Evolutionary conservation across 2,797 vertebrate species (phyloP), one percentile per base, ranked within the genome.

Genomic region (Gallinago nigripennis): DNA sequence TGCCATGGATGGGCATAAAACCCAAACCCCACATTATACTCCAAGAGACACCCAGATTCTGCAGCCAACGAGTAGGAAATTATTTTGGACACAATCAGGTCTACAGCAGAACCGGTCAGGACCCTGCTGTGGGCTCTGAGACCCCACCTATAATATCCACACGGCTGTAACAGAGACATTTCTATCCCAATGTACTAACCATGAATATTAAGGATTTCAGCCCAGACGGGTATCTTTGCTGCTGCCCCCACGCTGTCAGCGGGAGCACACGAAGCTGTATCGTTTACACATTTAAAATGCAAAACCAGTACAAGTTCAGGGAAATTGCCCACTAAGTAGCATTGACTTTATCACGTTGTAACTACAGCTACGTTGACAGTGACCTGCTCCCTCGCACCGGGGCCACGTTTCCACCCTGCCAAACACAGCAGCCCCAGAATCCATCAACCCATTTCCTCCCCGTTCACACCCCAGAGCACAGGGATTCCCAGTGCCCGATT

Each of bases 391-490:
- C 63, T 33, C 51, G 30, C 25, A 88, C n/a, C 54, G n/a, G 54
- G 43, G 6, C 28, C 45, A 7, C 3, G 0, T 5, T 92, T 81
- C 70, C 73, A 6, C 30, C 72, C 72, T 43, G 30, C 37, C n/a
- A 68, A 56, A 45, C 3, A 11, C 9, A 70, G 77, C 0, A 1
- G n/a, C 35, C 77, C 51, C 30, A 15, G 46, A 78, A 41, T 15
- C 41, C 57, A 54, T 6, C 73, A 1, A 60, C 66, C 2, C 0
- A 57, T 83, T 75, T 71, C 12, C 65, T 90, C n/a, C 54, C 24
- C 64, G 13, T 16, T 70, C 56, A n/a, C 46, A 85, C 2, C 1
- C 3, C 61, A 66, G 24, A 4, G 1, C 0, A 1, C 13, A 18
- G 0, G 1, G 48, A 39, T 21, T 46, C 43, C 51, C 46, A 57